A percentile compares a stretch with the other conserved stretches of the same genome.
Conservation (phyloP, 1,140 invertebrate genomes). For the Kradibia gibbosae region DNA sequence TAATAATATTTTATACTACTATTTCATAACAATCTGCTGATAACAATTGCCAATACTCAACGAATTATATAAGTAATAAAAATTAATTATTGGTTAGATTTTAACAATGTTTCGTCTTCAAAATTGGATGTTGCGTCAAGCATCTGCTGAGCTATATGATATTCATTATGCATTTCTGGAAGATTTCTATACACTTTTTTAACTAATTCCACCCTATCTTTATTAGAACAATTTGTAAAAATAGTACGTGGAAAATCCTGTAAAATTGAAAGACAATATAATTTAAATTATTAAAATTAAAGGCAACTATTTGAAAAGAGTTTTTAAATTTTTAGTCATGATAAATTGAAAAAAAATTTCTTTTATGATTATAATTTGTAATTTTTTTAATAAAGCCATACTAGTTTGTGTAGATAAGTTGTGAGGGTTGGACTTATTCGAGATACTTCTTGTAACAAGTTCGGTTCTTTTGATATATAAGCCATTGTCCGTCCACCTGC, state of each 20-base stretch:
- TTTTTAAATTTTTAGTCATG: not conserved
- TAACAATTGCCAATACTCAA: not conserved
- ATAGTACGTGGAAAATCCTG: slow-evolving; percentile 59
- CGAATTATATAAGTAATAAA: slow-evolving; percentile 15
- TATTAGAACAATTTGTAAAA: slow-evolving; percentile 67
- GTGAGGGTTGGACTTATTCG: slow-evolving; percentile 79
- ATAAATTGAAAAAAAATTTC: not conserved
- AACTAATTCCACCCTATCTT: slow-evolving; percentile 66
- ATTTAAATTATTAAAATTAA: slow-evolving; percentile 10
- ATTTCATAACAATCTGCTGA: not conserved
- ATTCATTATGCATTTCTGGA: slow-evolving; percentile 64
- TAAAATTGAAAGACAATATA: slow-evolving; percentile 31
- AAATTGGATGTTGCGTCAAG: slow-evolving; percentile 67
- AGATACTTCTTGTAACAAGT: slow-evolving; percentile 77
- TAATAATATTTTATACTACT: not conserved
- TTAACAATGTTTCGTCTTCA: slow-evolving; percentile 52
- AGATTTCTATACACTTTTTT: slow-evolving; percentile 61
- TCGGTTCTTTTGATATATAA: slow-evolving; percentile 75
- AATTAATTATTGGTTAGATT: slow-evolving; percentile 13
- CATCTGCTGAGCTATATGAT: slow-evolving; percentile 66
- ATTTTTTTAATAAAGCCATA: slow-evolving; percentile 72
- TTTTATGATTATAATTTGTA: not conserved
- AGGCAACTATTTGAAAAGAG: not conserved
- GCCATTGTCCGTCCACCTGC: slow-evolving; percentile 81
- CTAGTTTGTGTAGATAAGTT: slow-evolving; percentile 79